A percentile compares a stretch with the other conserved stretches of the same genome.
Conservation (phyloP, 2,797 vertebrate genomes). For the Hippopotamyrus pictus region DNA sequence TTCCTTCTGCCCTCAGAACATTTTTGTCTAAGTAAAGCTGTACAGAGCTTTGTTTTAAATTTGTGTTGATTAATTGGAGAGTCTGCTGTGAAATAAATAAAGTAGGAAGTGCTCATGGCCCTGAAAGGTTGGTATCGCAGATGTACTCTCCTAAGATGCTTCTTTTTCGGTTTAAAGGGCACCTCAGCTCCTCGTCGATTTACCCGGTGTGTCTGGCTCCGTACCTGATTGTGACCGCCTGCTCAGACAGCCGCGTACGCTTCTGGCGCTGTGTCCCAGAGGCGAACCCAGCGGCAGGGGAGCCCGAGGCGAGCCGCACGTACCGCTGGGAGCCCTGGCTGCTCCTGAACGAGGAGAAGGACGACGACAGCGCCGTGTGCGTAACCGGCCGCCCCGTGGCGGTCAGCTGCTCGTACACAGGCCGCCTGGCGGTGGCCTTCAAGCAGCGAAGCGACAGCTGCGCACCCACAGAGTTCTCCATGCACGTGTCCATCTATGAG, state of each 20-base stretch:
- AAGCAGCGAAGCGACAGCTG: conserved; percentile 78
- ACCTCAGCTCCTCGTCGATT: conserved; percentile 96
- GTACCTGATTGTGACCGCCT: conserved; percentile 90
- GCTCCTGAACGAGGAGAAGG: conserved; percentile 87
- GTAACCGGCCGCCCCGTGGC: conserved; percentile 86
- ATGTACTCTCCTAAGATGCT: not conserved
- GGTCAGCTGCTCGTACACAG: conserved; percentile 94
- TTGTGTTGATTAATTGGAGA: not conserved
- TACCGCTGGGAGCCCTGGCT: conserved; percentile 91
- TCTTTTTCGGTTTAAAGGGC: conserved; percentile 59
- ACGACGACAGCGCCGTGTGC: conserved; percentile 81
- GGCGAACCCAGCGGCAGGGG: conserved; percentile 40
- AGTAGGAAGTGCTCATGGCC: not conserved
- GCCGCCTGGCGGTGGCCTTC: conserved; percentile 89
- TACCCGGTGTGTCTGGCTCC: conserved; percentile 97
- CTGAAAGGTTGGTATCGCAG: not conserved
- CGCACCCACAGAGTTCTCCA: conserved; percentile 85
- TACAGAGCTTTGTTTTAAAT: not conserved
- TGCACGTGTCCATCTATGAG: conserved; percentile 97
- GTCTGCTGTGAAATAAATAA: not conserved
- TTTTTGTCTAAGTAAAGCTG: not conserved
- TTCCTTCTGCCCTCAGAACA: not conserved
- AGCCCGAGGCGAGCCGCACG: conserved; percentile 47
- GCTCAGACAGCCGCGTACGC: conserved; percentile 86
- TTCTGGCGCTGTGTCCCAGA: conserved; percentile 90